Percentiles rank a stretch among this genome's conserved stretches.
These are phyloP conservation scores for Tragulus kanchil DNA, from an alignment of 2,113 vertebrate genomes.

Conservation along the genomic window DNA sequence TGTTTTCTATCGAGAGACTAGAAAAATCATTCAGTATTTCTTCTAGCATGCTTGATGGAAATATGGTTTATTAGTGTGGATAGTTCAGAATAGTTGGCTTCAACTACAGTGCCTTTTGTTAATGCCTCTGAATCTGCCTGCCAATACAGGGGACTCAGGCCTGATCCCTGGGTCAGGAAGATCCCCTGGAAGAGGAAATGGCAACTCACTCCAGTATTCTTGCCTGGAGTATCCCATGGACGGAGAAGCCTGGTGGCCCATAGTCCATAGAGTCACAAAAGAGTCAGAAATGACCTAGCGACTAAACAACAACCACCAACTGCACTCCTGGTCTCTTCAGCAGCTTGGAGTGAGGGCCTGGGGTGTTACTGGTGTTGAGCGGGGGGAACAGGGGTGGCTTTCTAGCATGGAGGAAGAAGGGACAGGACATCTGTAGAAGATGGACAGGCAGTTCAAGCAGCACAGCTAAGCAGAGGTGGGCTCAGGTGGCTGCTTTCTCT, in stretches of 20 bases:
- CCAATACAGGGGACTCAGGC: neutral
- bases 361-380: neutral
- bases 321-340: neutral
- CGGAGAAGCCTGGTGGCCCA: neutral
- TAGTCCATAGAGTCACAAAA: neutral
- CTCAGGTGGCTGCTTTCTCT: neutral
- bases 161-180: neutral
- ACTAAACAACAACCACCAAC: neutral
- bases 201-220: neutral
- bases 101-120: neutral
- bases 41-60: neutral
- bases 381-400: neutral
- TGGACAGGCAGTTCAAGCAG: fast-evolving
- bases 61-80: neutral
- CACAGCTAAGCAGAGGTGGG: fast-evolving
- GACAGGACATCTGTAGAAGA: neutral
- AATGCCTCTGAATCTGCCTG: neutral
- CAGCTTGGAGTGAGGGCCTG: neutral
- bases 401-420: neutral
- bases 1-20: neutral
- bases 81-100: neutral
- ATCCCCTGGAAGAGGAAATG: neutral
- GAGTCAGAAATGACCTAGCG: neutral
- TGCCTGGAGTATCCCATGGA: neutral
- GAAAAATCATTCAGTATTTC: neutral